phyloP scores from a whole-genome alignment of 2,797 vertebrate genomes.

The Enteromius fasciolatus region DNA sequence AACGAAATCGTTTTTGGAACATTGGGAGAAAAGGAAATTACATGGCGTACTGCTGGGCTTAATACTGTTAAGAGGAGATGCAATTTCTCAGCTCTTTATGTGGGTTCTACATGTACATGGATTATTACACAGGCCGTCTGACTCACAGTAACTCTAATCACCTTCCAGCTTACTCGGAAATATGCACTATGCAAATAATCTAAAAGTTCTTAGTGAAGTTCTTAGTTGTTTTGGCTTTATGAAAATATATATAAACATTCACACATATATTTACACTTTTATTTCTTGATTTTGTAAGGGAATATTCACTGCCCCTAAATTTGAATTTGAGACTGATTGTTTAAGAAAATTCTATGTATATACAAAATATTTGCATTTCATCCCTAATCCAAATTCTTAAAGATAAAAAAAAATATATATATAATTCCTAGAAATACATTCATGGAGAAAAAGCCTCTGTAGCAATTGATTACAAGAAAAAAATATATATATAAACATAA shows the following conservation, averaged over 20 bases:
- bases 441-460: background rate
- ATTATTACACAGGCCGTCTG: slow-evolving; percentile 29
- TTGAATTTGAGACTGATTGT: background rate
- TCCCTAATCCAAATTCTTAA: background rate
- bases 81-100: slow-evolving; percentile 46
- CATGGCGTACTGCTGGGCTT: slow-evolving; percentile 25
- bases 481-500: background rate
- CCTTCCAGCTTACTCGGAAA: slow-evolving; percentile 11
- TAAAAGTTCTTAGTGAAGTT: background rate
- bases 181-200: background rate
- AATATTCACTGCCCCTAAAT: background rate
- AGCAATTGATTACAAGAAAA: background rate
- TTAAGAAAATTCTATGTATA: background rate
- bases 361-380: background rate
- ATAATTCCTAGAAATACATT: background rate
- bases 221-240: background rate
- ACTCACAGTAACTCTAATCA: slow-evolving; percentile 38
- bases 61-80: slow-evolving; percentile 26
- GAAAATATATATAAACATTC: background rate
- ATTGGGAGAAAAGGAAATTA: slow-evolving; percentile 42
- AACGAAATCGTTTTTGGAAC: slow-evolving; percentile 17
- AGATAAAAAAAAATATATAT: no score
- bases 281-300: background rate
- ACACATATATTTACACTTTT: no score
- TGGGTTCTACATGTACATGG: slow-evolving; percentile 36